These are phyloP conservation scores for Ashinkailepas kermadecensis DNA, from an alignment of 2,888 invertebrate species.

Conservation along the genomic window DNA sequence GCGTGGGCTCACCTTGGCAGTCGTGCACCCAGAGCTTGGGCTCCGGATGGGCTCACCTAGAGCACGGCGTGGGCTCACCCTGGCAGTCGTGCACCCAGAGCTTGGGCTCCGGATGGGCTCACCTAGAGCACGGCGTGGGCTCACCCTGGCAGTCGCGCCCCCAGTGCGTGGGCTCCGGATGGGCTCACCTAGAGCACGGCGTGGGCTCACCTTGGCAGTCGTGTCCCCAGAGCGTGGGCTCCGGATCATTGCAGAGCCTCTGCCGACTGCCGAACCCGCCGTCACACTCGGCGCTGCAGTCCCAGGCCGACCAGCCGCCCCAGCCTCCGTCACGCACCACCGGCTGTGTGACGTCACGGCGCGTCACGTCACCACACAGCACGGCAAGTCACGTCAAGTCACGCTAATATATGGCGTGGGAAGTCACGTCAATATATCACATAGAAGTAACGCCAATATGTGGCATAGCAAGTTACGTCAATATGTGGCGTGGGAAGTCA, in stretches of 20 bases:
- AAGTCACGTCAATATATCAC: too few species aligned
- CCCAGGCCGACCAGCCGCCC: conserved; percentile 16
- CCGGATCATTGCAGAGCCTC: background rate
- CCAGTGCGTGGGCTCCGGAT: conserved; percentile 7
- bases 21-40: background rate
- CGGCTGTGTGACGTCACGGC: background rate
- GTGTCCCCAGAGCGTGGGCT: conserved; percentile 7
- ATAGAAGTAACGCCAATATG: too few species aligned
- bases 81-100: conserved; percentile 11
- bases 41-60: background rate
- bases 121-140: too few species aligned
- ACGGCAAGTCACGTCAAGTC: too few species aligned
- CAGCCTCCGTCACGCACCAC: conserved; percentile 13
- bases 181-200: too few species aligned
- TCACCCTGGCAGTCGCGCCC: background rate
- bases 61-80: background rate
- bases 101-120: background rate
- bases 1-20: background rate
- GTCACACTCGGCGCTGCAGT: conserved; percentile 3
- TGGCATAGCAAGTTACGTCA: too few species aligned
- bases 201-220: background rate
- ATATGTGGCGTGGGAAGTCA: too few species aligned
- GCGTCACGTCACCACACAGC: background rate
- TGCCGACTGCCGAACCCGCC: background rate
- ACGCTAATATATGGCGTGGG: too few species aligned